These are phyloP conservation scores for Rana temporaria DNA, from an alignment of 2,113 vertebrate species.

Conservation along the genomic window DNA sequence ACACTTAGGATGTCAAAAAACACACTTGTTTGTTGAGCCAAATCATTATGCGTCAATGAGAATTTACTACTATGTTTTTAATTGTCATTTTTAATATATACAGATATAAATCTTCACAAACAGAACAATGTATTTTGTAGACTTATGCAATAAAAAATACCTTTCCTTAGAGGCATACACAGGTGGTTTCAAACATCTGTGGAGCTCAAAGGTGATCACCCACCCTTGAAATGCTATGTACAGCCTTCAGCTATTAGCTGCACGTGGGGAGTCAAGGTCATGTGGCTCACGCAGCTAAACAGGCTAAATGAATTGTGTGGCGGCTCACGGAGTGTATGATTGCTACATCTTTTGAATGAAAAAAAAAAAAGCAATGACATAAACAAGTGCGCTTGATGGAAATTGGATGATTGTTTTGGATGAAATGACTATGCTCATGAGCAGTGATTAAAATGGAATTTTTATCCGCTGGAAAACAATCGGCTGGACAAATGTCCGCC, in stretches of 20 bases:
- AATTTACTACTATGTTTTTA: no score
- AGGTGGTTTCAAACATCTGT: not conserved
- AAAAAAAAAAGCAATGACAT: no score
- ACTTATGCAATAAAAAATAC: not conserved
- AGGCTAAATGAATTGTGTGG: not conserved
- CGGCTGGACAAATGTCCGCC: no score
- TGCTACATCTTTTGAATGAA: not conserved
- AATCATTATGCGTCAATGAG: no score
- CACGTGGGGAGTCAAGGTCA: not conserved
- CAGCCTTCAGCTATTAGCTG: conserved; percentile 14
- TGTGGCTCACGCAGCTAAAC: conserved; percentile 9
- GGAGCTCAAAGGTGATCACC: not conserved
- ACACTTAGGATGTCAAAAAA: no score
- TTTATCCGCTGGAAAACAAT: no score
- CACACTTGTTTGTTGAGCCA: no score
- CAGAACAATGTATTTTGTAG: not conserved
- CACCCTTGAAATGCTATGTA: not conserved
- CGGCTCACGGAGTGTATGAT: not conserved
- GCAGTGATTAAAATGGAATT: no score
- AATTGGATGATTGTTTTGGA: no score
- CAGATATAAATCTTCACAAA: not conserved
- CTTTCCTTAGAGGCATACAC: not conserved
- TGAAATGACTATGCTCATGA: no score
- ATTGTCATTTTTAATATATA: not conserved
- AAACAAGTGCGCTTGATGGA: no score